Conservation (phyloP, 2,888 invertebrate genomes). For the Notodromas monacha region DNA sequence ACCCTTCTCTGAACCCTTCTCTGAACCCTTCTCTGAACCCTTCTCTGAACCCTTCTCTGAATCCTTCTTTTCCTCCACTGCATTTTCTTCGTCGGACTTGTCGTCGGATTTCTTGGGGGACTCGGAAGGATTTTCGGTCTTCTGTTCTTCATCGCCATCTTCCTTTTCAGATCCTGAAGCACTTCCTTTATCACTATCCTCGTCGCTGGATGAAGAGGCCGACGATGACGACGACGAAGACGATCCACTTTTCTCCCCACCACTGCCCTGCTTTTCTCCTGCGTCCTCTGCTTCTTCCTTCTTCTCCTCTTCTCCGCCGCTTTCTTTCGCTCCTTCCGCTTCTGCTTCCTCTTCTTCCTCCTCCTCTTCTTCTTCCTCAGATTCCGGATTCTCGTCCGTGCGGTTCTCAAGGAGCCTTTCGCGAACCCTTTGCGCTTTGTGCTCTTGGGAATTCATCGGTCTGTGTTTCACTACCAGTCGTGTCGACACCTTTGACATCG, state of each 20-base stretch:
- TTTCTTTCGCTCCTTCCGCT: slow-evolving; percentile 9
- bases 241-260: slow-evolving; percentile 10
- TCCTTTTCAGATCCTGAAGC: not conserved
- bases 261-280: slow-evolving; percentile 19
- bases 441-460: slow-evolving; percentile 47
- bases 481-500: slow-evolving; percentile 43
- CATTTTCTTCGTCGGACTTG: slow-evolving; percentile 11
- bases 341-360: slow-evolving; percentile 12
- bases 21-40: not conserved
- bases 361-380: slow-evolving; percentile 25
- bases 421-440: slow-evolving; percentile 47
- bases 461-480: slow-evolving; percentile 62
- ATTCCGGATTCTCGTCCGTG: slow-evolving; percentile 30
- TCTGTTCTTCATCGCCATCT: not conserved
- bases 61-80: slow-evolving; percentile 8
- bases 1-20: not conserved
- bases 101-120: slow-evolving; percentile 18
- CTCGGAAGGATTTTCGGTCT: too few species aligned
- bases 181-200: not conserved
- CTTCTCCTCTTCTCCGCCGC: slow-evolving; percentile 9
- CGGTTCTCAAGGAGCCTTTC: slow-evolving; percentile 63
- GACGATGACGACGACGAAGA: not conserved
- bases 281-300: slow-evolving; percentile 21
- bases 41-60: slow-evolving; percentile 1
- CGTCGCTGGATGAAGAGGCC: not conserved